Conservation (phyloP, 1,140 invertebrate genomes). For the Liolophura sinensis region DNA sequence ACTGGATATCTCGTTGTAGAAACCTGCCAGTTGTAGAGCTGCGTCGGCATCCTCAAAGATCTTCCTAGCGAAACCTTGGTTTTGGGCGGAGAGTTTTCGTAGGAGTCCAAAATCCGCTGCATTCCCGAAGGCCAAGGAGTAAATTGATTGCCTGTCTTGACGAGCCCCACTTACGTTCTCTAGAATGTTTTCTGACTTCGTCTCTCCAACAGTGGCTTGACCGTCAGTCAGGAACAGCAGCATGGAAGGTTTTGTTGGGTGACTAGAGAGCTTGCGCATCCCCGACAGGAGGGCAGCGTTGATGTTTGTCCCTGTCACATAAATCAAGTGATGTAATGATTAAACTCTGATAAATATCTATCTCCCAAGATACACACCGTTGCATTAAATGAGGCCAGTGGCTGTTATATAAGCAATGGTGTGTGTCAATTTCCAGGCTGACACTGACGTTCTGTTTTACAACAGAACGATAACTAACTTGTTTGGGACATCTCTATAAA, state of each 20-base stretch:
- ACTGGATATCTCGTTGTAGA: constrained; percentile 72
- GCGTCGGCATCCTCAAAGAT: constrained; percentile 74
- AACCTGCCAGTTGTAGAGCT: constrained; percentile 68
- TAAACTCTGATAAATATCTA: no score
- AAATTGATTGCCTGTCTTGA: constrained; percentile 50
- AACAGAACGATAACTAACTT: no score
- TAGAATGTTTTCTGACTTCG: constrained; percentile 62
- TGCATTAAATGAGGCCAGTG: no score
- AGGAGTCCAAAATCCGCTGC: constrained; percentile 69
- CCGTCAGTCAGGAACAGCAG: constrained; percentile 77
- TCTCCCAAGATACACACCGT: no score
- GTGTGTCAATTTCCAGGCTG: no score
- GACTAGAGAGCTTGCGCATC: constrained; percentile 55
- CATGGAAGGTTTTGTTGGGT: constrained; percentile 56
- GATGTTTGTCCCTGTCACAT: constrained; percentile 63
- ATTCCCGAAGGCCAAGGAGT: constrained; percentile 70
- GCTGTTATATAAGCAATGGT: no score
- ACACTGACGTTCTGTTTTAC: no score
- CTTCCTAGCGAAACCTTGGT: constrained; percentile 70
- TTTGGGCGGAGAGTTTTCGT: constrained; percentile 66
- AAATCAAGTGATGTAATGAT: not conserved
- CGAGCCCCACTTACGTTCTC: constrained; percentile 33
- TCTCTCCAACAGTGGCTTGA: constrained; percentile 68
- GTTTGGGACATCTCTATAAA: no score
- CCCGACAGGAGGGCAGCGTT: constrained; percentile 65